Evolutionary conservation across 2,888 invertebrate genomes (phyloP).

Genomic region (Ceramica pisi): DNA sequence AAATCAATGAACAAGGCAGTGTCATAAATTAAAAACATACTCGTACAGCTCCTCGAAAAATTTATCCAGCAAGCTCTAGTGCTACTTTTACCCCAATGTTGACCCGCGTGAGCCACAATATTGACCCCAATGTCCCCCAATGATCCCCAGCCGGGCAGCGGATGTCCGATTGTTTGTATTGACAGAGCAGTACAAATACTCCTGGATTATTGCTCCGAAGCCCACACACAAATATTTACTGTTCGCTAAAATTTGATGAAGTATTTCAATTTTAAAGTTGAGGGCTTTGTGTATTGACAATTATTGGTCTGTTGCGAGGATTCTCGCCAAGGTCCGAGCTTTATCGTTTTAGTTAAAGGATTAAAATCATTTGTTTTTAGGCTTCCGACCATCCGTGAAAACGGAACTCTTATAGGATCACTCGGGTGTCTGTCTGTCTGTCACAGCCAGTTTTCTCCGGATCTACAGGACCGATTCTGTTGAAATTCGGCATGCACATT

Average conservation of each 20-base stretch:
- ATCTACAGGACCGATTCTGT: no score
- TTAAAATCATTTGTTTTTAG: no score
- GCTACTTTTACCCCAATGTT: constrained; percentile 32
- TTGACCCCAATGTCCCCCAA: constrained; percentile 10
- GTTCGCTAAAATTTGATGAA: constrained; percentile 38
- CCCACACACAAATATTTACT: constrained; percentile 54
- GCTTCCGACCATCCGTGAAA: no score
- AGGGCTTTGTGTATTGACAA: constrained; percentile 4
- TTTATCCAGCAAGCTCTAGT: constrained; percentile 3
- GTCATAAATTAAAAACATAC: neutral
- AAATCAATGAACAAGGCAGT: neutral
- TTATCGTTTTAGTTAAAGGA: neutral
- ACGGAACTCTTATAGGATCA: no score
- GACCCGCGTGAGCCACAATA: constrained; percentile 18
- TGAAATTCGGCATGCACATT: no score
- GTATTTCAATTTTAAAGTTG: constrained; percentile 39
- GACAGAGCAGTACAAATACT: constrained; percentile 55
- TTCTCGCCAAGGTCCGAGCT: neutral
- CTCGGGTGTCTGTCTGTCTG: no score
- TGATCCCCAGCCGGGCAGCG: neutral
- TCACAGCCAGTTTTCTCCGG: no score
- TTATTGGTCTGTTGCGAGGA: neutral
- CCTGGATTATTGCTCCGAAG: constrained; percentile 50
- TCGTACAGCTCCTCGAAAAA: neutral
- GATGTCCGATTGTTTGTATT: constrained; percentile 55